A percentile compares a stretch with the other conserved stretches of the same genome.
Evolutionary conservation across 2,113 vertebrate genomes (phyloP).

Genomic region (Prunella himalayana): DNA sequence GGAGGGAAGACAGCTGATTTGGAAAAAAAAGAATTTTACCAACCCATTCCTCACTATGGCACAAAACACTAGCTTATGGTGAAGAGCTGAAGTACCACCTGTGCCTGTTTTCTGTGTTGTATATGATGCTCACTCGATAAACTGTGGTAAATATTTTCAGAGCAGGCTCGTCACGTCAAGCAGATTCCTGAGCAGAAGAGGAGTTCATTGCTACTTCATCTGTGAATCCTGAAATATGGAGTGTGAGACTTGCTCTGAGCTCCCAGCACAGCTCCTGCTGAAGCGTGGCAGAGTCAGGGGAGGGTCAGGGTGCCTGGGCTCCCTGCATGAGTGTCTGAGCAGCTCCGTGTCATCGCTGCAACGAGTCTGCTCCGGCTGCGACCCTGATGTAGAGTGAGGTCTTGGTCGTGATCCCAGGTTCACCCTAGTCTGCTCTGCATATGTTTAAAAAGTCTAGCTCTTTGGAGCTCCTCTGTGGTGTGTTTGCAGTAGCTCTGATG

Average conservation of each 20-base stretch:
- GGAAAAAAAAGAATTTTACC: neutral
- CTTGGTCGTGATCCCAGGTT: neutral
- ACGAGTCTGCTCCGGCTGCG: neutral
- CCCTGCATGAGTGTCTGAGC: neutral
- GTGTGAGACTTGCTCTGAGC: neutral
- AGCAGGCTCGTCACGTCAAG: neutral
- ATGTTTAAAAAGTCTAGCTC: neutral
- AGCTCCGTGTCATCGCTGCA: neutral
- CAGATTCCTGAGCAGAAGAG: neutral
- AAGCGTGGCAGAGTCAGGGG: neutral
- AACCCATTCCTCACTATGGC: neutral
- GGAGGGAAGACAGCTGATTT: neutral
- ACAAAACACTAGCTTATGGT: neutral
- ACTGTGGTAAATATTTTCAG: constrained; percentile 22
- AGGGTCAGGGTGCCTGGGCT: neutral
- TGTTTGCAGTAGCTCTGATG: neutral
- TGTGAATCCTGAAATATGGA: constrained; percentile 40
- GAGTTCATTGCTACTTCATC: neutral
- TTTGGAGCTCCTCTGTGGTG: neutral
- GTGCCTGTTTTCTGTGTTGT: neutral
- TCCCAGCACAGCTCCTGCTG: neutral
- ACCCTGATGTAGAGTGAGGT: neutral
- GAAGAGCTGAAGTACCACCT: neutral
- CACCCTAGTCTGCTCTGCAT: neutral
- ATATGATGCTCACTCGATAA: neutral